Percentiles rank a stretch among this genome's conserved stretches.
Conservation (phyloP, 2,797 vertebrate species). For the Cirrhinus molitorella region DNA sequence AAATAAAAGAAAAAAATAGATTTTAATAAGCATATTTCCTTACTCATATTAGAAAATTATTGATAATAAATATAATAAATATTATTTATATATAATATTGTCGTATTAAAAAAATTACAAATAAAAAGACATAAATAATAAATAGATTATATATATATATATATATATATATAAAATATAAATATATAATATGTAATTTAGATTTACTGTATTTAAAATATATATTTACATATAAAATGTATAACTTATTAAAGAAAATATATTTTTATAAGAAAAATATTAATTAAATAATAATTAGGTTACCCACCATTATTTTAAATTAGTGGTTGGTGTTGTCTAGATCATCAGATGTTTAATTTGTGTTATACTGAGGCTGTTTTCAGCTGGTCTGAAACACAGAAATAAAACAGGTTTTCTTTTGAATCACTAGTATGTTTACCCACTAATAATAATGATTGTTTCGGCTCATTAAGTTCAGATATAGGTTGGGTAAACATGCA, state of each 20-base stretch:
- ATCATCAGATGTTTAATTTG: not conserved
- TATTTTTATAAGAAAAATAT: not conserved
- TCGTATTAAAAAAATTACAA: too few species aligned
- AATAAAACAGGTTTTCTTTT: too few species aligned
- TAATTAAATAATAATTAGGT: not conserved
- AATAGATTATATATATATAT: too few species aligned
- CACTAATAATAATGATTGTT: not conserved
- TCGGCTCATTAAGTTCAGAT: slow-evolving; percentile 16
- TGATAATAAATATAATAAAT: too few species aligned
- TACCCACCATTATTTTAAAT: not conserved
- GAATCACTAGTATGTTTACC: too few species aligned
- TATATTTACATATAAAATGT: too few species aligned
- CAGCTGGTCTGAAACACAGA: not conserved
- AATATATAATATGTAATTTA: too few species aligned
- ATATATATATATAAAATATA: too few species aligned
- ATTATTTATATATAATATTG: not conserved
- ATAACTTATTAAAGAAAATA: too few species aligned
- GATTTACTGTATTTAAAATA: too few species aligned
- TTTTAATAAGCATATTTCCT: not conserved
- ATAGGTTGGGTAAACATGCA: slow-evolving; percentile 18
- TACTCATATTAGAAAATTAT: not conserved
- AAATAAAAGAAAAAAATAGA: too few species aligned
- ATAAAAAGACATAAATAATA: not conserved
- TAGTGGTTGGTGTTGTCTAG: not conserved
- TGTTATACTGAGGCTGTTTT: slow-evolving; percentile 7